A percentile compares a stretch with the other conserved stretches of the same genome.
These are phyloP conservation scores for Leptinotarsa juncta DNA, from an alignment of 2,888 invertebrate species.

Conservation along the genomic window DNA sequence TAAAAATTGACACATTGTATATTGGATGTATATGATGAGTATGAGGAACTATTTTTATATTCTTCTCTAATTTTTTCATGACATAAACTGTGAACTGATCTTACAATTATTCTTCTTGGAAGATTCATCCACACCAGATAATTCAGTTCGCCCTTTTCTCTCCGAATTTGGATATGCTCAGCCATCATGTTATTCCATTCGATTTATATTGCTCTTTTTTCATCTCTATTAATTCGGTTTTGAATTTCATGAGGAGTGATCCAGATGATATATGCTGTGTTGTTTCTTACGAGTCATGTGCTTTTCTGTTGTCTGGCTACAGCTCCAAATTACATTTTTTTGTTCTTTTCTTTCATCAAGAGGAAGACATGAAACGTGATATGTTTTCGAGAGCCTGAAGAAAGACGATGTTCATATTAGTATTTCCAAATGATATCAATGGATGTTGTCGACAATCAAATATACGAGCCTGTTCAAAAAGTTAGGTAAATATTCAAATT, in stretches of 20 bases:
- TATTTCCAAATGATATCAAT: background rate
- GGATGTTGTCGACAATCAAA: background rate
- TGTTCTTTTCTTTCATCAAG: background rate
- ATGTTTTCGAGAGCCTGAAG: background rate
- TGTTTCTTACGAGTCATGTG: constrained; percentile 30
- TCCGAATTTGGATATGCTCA: background rate
- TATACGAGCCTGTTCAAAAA: background rate
- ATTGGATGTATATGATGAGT: no score
- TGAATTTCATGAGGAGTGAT: constrained; percentile 33
- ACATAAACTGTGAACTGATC: no score
- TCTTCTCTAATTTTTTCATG: no score
- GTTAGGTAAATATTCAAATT: background rate
- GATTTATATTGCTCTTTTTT: background rate
- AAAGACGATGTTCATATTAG: background rate
- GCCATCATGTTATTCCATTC: background rate
- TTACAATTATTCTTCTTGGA: no score
- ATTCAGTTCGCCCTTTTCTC: background rate
- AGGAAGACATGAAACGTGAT: background rate
- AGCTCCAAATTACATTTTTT: constrained; percentile 16
- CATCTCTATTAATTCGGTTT: constrained; percentile 26
- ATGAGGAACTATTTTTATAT: no score
- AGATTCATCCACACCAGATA: background rate
- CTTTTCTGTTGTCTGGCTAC: constrained; percentile 20
- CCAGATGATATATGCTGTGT: constrained; percentile 29
- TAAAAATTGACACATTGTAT: no score